Evolutionary conservation across 2,888 invertebrate species (phyloP).

Genomic region (Gerris lacustris): DNA sequence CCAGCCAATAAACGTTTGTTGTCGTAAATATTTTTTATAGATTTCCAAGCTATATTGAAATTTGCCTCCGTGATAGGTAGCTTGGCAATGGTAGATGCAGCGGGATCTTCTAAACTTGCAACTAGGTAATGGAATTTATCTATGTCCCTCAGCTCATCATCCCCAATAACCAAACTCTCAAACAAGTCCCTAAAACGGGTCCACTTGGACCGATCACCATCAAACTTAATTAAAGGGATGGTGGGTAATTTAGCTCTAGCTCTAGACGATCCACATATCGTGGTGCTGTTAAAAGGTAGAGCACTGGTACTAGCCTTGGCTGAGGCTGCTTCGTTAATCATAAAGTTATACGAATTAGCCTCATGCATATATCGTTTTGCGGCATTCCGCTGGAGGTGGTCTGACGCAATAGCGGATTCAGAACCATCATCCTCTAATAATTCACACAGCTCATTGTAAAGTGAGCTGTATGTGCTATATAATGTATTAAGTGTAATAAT

Average conservation of each 20-base stretch:
- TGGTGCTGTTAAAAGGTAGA: neutral
- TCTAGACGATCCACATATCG: neutral
- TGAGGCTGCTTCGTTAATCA: neutral
- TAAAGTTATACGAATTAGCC: neutral
- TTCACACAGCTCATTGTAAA: neutral
- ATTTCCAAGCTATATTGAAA: neutral
- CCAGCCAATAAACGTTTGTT: neutral
- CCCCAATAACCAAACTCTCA: neutral
- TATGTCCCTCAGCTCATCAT: neutral
- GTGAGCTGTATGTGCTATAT: neutral
- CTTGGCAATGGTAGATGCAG: neutral
- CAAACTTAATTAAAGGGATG: neutral
- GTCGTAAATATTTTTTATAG: neutral
- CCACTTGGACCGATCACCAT: neutral
- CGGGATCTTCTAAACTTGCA: neutral
- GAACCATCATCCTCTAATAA: neutral
- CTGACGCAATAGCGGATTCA: neutral
- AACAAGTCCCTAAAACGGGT: neutral
- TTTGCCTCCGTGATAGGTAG: neutral
- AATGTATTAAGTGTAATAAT: neutral
- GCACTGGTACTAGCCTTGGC: neutral
- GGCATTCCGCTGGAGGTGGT: neutral
- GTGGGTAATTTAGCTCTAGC: neutral
- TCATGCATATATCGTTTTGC: neutral
- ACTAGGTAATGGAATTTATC: neutral